Conservation (phyloP, 2,113 vertebrate species). For the Strigops habroptila region DNA sequence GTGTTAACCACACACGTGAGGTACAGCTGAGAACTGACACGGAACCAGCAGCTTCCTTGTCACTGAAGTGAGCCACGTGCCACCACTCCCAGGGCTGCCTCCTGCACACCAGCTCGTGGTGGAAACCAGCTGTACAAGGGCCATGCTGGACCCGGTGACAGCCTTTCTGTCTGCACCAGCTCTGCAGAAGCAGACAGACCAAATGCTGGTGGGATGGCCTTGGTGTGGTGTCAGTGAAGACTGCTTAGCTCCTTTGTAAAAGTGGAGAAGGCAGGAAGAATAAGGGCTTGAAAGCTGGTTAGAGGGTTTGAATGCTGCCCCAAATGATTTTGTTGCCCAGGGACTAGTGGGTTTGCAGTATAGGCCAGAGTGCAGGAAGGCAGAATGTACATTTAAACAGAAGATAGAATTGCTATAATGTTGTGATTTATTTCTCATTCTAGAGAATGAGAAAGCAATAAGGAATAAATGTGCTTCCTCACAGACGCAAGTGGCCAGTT, state of each 20-base stretch:
- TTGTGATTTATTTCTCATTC: neutral
- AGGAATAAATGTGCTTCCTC: neutral
- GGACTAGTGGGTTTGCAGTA: neutral
- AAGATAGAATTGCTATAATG: neutral
- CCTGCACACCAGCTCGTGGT: neutral
- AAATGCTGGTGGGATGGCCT: neutral
- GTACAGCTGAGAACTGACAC: rapidly evolving
- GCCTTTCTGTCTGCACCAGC: rapidly evolving
- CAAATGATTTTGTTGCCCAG: neutral
- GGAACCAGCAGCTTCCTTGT: neutral
- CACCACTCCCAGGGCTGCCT: rapidly evolving
- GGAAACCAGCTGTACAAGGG: neutral
- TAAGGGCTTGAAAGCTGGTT: neutral
- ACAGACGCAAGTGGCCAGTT: neutral
- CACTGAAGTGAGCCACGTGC: rapidly evolving
- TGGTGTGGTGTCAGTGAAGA: too few species aligned
- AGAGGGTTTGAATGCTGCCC: neutral
- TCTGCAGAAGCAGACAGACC: neutral
- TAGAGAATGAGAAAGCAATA: neutral
- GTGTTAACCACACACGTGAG: rapidly evolving
- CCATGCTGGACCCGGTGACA: rapidly evolving
- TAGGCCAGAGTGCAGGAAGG: neutral
- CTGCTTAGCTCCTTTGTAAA: neutral
- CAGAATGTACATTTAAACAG: neutral
- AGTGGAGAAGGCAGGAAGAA: neutral